These are phyloP conservation scores for Gymnosoma rotundatum DNA, from an alignment of 2,888 invertebrate species.

Conservation along the genomic window DNA sequence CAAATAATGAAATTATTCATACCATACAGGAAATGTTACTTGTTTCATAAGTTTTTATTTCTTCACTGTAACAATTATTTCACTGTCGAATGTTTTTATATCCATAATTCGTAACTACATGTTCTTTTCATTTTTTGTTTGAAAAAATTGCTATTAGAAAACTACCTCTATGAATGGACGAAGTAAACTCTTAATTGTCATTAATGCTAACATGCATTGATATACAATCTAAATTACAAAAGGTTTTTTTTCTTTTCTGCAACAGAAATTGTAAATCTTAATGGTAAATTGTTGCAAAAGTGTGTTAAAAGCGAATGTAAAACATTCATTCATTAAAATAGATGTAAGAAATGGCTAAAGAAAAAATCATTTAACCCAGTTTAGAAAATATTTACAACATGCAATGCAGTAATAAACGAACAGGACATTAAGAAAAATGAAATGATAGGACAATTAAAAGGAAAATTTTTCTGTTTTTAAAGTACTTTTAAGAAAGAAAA, in stretches of 20 bases:
- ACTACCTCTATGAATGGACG: not conserved
- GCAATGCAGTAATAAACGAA: conserved; percentile 27
- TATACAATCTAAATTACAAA: not conserved
- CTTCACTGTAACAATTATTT: too few relatives aligned
- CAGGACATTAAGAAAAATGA: not conserved
- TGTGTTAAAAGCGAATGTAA: not conserved
- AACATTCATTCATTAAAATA: not conserved
- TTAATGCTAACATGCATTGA: not conserved
- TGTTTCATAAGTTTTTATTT: too few relatives aligned
- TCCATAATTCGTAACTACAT: too few relatives aligned
- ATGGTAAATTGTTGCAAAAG: not conserved
- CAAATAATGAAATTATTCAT: too few relatives aligned
- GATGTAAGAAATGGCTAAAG: not conserved
- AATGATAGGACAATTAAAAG: not conserved
- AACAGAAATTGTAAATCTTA: too few relatives aligned
- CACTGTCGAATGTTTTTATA: too few relatives aligned
- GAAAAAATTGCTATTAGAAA: not conserved
- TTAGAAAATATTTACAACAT: not conserved
- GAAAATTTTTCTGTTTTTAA: not conserved
- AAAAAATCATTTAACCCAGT: not conserved
- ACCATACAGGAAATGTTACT: too few relatives aligned
- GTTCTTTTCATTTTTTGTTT: not conserved
- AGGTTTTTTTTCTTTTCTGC: not conserved
- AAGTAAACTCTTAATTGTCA: not conserved
- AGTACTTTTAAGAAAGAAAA: too few relatives aligned